Evolutionary conservation across 2,797 vertebrate genomes (phyloP), one percentile per base, ranked within the genome.

Genomic region (Alosa sapidissima): DNA sequence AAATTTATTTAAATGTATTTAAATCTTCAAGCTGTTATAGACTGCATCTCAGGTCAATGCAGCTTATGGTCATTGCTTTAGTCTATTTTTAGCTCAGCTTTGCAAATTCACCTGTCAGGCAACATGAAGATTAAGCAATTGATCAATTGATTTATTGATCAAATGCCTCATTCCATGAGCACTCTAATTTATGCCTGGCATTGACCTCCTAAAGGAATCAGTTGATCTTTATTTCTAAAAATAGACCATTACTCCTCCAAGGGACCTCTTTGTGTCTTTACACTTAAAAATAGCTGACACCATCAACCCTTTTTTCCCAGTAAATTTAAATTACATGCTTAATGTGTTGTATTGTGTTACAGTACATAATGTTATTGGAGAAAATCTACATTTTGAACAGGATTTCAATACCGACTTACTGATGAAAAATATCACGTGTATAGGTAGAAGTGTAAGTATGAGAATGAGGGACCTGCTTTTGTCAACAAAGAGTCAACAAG

Each of bases 91-190:
- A 47, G 72, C 72, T 47, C 36, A 33, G 65, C 65, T 45, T 78
- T 78, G 41, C 41, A 19, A 47, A 75, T 75, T 41, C 6, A 75
- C 68, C 9, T 75, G 13, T 19, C 33, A 75, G 4, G 68, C 33
- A 75, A 45, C 68, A 45, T 45, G 33, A 41, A 16, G 68, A 41
- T 75, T 36, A 45, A 75, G 11, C 33, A 1, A 78, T 47, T 19
- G 6, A 78, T 78, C 41, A 21, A 47, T 47, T 78, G 72, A 78
- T 78, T 8, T 21, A 78, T 78, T 78, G 72, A 78, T 78, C 7
- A 78, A 19, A 47, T 78, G 36, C 21, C 36, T 47, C 41, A 21
- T 78, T 47, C 36, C 19, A 21, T 21, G 14, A 41, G 8, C 72
- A 78, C 72, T 41, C 36, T 16, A 47, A 78, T 78, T 47, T 78